phyloP scores from a whole-genome alignment of 2,113 vertebrate genomes.

The Anser cygnoides region DNA sequence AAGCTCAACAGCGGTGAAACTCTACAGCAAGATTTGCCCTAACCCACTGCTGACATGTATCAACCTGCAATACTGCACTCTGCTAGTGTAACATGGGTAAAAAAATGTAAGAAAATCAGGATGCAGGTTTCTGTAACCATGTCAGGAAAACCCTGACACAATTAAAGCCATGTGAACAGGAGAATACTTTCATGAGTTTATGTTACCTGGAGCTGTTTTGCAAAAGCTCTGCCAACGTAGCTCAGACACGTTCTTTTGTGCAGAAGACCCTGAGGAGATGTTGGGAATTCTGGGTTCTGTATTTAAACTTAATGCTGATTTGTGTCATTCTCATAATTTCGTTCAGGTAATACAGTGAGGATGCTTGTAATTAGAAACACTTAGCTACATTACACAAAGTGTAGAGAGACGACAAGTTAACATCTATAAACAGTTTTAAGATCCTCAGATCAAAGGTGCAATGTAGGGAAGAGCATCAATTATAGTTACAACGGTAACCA shows the following conservation, averaged over 20 bases:
- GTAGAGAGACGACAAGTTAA: neutral
- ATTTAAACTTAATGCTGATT: neutral
- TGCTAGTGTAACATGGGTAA: accelerated
- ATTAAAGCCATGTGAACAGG: neutral
- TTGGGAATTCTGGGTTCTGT: neutral
- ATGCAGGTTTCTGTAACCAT: neutral
- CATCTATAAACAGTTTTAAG: neutral
- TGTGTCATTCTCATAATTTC: neutral
- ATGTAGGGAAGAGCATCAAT: neutral
- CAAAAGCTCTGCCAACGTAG: neutral
- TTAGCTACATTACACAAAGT: neutral
- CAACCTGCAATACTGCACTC: neutral
- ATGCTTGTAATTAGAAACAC: neutral
- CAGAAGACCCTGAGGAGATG: neutral
- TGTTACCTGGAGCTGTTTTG: neutral
- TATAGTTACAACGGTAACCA: neutral
- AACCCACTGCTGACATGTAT: neutral
- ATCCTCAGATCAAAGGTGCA: neutral
- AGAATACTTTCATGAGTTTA: neutral
- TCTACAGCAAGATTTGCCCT: neutral
- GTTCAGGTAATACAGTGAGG: neutral
- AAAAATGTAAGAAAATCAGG: neutral
- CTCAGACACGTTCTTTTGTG: accelerated
- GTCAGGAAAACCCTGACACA: neutral
- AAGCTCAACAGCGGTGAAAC: neutral